Conservation (phyloP, 1,140 invertebrate genomes). For the Trachymyrmex cornetzi region DNA sequence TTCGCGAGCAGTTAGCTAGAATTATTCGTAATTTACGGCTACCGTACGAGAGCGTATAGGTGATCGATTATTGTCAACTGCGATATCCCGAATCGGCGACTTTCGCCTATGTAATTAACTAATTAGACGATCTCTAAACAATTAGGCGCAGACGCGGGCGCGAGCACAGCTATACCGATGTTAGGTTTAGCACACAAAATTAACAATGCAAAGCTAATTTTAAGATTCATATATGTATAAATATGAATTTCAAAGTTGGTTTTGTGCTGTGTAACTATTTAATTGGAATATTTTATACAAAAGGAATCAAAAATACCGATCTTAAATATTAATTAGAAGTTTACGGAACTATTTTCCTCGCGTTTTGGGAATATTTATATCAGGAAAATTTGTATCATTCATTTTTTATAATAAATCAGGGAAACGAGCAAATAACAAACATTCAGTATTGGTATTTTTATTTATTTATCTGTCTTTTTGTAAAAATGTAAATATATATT, state of each 20-base stretch:
- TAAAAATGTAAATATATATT: conserved; percentile 60
- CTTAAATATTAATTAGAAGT: conserved; percentile 17
- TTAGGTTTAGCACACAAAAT: conserved; percentile 12
- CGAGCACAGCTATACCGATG: neutral
- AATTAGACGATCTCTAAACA: conserved; percentile 52
- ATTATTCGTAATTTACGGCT: conserved; percentile 33
- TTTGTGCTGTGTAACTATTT: conserved; percentile 7
- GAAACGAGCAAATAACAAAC: neutral
- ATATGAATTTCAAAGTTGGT: conserved; percentile 5
- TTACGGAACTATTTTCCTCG: neutral
- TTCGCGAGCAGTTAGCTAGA: conserved; percentile 31
- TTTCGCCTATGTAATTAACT: conserved; percentile 38
- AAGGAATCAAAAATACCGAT: conserved; percentile 23
- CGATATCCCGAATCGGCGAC: conserved; percentile 14
- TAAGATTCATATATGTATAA: neutral
- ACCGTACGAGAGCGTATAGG: conserved; percentile 16
- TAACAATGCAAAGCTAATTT: conserved; percentile 19
- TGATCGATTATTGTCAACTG: conserved; percentile 18
- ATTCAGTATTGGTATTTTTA: neutral
- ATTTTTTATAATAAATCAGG: neutral
- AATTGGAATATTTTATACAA: conserved; percentile 42
- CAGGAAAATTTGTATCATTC: neutral
- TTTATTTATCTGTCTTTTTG: conserved; percentile 33
- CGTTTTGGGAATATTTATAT: conserved; percentile 15
- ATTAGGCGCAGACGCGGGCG: neutral